Conservation (phyloP, 2,888 invertebrate species). For the Cyclophora albipunctata region DNA sequence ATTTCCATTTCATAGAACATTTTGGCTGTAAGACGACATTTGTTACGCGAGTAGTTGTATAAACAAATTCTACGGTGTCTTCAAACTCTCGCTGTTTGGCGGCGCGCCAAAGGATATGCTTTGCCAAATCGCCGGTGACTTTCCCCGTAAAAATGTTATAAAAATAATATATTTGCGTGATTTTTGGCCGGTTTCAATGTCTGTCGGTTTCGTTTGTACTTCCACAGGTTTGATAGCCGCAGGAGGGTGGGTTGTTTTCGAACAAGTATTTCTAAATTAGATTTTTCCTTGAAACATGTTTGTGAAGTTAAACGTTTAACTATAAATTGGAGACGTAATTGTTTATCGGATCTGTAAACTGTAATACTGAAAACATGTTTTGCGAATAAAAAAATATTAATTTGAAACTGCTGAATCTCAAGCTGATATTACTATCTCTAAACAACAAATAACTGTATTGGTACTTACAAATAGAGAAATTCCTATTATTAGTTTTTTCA, state of each 20-base stretch:
- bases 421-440: too few relatives aligned
- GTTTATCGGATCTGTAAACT: too few relatives aligned
- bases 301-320: not conserved
- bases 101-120: slow-evolving; percentile 42
- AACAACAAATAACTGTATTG: too few relatives aligned
- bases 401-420: too few relatives aligned
- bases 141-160: slow-evolving; percentile 51
- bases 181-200: slow-evolving; percentile 32
- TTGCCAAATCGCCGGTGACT: slow-evolving; percentile 54
- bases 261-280: not conserved
- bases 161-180: slow-evolving; percentile 56
- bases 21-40: slow-evolving; percentile 40
- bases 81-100: slow-evolving; percentile 69
- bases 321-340: too few relatives aligned
- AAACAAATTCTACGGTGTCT: slow-evolving; percentile 66
- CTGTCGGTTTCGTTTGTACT: slow-evolving; percentile 23
- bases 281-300: not conserved
- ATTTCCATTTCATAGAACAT: slow-evolving; percentile 41
- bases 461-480: too few relatives aligned
- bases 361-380: too few relatives aligned
- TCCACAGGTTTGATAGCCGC: not conserved
- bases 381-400: too few relatives aligned
- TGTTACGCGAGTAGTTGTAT: slow-evolving; percentile 31
- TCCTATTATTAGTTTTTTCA: too few relatives aligned
- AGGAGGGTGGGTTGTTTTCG: not conserved